Evolutionary conservation across 2,797 vertebrate species (phyloP), one percentile per base, ranked within the genome.

Genomic region (Erpetoichthys calabaricus): DNA sequence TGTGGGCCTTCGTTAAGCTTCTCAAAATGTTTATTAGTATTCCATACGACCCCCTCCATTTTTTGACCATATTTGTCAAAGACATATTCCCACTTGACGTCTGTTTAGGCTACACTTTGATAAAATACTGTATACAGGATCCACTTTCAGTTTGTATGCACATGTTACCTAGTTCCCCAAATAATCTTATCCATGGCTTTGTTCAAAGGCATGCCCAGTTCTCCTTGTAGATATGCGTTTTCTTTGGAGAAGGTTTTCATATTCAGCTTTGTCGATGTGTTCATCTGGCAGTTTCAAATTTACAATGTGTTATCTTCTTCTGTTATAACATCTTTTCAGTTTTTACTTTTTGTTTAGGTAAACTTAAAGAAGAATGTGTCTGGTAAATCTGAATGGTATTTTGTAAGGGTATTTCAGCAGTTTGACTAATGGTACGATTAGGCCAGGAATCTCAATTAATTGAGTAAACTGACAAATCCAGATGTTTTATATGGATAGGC

Each of bases 51-150:
- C 73, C 70, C 60, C 73, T 69, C 57, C 74, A 74, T 75, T 86
- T 81, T 74, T 79, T 89, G 74, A 71, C 85, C 76, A 75, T 88
- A 88, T 89, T 86, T 74, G 82, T 79, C 74, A 76, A 71, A 76
- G 70, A 73, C 75, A 74, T 68, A 72, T 84, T 80, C 80, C 73
- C 69, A 56, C 71, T 77, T 83, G 83, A 75, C 76, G 61, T 82
- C 74, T 86, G 74, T 87, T 86, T 84, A 84, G 82, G 73, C 80
- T 78, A 75, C 57, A 65, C 63, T 66, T 77, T 84, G 79, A 88
- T 79, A 80, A 79, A 84, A 80, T 76, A 80, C 75, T 71, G 71
- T 73, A 75, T 68, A 56, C 73, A 64, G 63, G 67, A 69, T 69
- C 43, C 7, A 42, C 70, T 73, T 74, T 71, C 65, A 75, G 61